Percentiles rank a stretch among this genome's conserved stretches.
These are phyloP conservation scores for Nannoperca obscura DNA, from an alignment of 2,797 vertebrate species.

Conservation along the genomic window DNA sequence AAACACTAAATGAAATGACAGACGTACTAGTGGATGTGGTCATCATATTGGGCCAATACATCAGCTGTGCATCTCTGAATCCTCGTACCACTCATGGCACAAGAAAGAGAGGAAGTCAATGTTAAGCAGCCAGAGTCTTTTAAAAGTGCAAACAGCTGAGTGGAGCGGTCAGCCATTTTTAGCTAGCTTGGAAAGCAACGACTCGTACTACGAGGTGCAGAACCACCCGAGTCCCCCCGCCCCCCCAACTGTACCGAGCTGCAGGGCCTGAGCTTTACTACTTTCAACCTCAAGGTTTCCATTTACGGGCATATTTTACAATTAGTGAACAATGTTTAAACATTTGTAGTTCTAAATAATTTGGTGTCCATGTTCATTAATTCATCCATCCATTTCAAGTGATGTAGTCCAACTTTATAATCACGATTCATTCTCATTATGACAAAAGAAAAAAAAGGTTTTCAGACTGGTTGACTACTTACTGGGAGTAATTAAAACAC, in stretches of 20 bases:
- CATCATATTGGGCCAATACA: neutral
- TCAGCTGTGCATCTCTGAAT: neutral
- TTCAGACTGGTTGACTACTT: neutral
- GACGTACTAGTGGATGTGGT: neutral
- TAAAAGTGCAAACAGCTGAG: too few species aligned
- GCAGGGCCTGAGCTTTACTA: too few species aligned
- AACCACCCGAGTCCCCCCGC: too few species aligned
- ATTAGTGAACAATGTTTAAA: neutral
- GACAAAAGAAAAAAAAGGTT: neutral
- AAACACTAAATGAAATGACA: slow-evolving; percentile 2
- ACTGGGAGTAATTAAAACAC: neutral
- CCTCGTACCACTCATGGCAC: neutral
- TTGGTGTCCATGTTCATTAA: neutral
- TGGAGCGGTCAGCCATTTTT: neutral
- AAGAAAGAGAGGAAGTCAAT: too few species aligned
- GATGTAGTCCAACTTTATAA: neutral
- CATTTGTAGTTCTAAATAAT: neutral
- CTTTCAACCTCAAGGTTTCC: too few species aligned
- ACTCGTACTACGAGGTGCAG: neutral
- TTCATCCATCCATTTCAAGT: neutral
- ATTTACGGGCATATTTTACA: neutral
- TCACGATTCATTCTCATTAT: neutral
- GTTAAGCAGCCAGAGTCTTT: too few species aligned
- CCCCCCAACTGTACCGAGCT: too few species aligned
- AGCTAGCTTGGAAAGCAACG: too few species aligned